Evolutionary conservation across 1,140 invertebrate genomes (phyloP), one percentile per base, ranked within the genome.

Genomic region (Tetraneura akinire): DNA sequence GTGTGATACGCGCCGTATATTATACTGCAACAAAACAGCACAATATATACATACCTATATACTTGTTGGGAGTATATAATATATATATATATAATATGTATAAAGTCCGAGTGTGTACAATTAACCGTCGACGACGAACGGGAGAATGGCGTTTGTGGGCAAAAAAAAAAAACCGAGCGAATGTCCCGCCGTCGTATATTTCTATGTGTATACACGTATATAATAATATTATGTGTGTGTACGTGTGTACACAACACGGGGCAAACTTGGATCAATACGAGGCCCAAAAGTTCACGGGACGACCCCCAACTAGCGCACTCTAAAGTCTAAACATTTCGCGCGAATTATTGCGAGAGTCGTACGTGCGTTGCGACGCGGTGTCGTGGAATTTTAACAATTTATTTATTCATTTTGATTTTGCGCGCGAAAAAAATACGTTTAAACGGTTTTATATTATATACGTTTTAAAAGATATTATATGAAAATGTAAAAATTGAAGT

Each of bases 191-290:
- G 49, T 42, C 21, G 3, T 21, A 26, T 66, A n/a, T 68, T 21
- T 13, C n/a, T 23, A 53, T 14, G 26, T 32, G 13, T 49, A n/a
- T 53, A 51, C 18, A 23, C 1, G 9, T 42, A 66, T 13, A 32
- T 32, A 18, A n/a, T 37, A 57, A 11, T 9, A 8, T n/a, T 23
- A 32, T 21, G 18, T 13, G 37, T 29, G 37, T 10, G 9, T 18
- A 68, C 37, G 21, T 18, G 45, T 37, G 14, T 14, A 60, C 55
- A 62, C 53, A 21, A 62, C 32, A 26, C 55, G 9, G 74, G 74
- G 55, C 74, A 78, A n/a, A n/a, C n/a, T 55, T 13, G 74, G 74
- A 78, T 78, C 74, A 78, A 78, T 78, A 78, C 74, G 74, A 78
- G 74, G 74, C 74, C 74, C 74, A 78, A 78, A 78, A 78, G 74